Base-by-base conservation (phyloP, 2,797 vertebrate species). In the Nannoperca obscura region DNA sequence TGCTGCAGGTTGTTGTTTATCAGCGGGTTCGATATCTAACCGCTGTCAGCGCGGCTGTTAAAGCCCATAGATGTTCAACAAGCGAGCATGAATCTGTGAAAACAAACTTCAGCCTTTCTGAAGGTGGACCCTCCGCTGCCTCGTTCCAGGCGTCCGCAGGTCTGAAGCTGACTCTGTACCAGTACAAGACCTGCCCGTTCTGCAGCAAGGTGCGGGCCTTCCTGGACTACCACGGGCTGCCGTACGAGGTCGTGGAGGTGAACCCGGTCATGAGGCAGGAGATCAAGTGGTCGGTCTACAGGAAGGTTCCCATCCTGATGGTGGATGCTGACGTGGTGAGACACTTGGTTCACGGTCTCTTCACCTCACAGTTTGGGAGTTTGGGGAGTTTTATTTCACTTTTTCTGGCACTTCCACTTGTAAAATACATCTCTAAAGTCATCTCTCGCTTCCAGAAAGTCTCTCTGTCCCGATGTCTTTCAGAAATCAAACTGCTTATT, bases 181-280 rank as follows among this genome's bases (percentile, higher is more conserved):
- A 99, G 93, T 99, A 99, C 84, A 98, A 99, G 91, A 99, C 98
- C 0, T 99, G 98, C 69, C 98, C 98, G 0, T 99, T 99, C 95
- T 99, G 98, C 95, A 99, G 98, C 91, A 99, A 99, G 78, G 98
- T 99, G 59, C 95, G 98, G 4, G 96, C 97, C 20, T 99, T 99
- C 88, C 93, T 99, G 11, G 98, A 99, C 93, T 98, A 96, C 88
- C 94, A 98, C 19, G 95, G 95, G 2, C 89, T 99, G 74, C 95
- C 96, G 5, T 98, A 99, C 60, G 87, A 97, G 78, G 91, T 97
- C 15, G 97, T 99, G 88, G 98, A 99, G 91, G 98, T 99, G 69
- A 99, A 99, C 86, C 98, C 98, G 0, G 96, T 99, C 76, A 96
- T 97, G 95, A 95, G 96, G 75, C 86, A 95, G 55, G 98, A 99